Base-by-base conservation (phyloP, 2,888 invertebrate species). In the Chrysotoxum bicinctum region DNA sequence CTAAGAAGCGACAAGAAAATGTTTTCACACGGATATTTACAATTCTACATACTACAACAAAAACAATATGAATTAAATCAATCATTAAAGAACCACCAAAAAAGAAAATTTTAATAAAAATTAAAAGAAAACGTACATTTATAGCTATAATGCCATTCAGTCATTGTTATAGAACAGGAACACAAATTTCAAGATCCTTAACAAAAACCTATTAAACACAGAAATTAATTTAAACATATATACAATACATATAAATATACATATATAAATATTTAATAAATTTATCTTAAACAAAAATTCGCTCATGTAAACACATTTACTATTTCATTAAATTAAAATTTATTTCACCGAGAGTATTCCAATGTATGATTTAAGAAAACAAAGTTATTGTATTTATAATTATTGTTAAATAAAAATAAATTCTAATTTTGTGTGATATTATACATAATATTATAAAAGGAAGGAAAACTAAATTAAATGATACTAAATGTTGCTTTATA, bases 371-470 rank as follows among this genome's bases (percentile, higher is more conserved):
- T 73, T 82, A 76, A 60, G 37, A 50, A 73, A 77, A 77, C 37
- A 60, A 26, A 58, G 48, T 48, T 48, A 68, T 56, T 32, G 8
- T 50, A 37, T 50, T 19, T 73, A 52, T 69, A 23, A 56, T 40
- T 43, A 62, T 30, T 62, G 16, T 62, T 74, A 43, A 66, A 80
- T 43, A 45, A 50, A 30, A 62, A 58, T 12, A 19, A 69, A 72
- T 50, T 74, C 70, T 84, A 75, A 84, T 80, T 84, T 84, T 80
- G 84, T 84, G 84, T 84, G 84, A 84, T 84, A 84, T 79, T 84
- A 83, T 79, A 83, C 74, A 78, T 79, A 78, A 60, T 16, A 32
- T 54, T 52, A 68, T 68, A 14, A 50, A 50, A 43, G 32, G 74
- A 60, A 64, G n/a, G 35, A 10, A 83, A 60, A 73, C 66, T 64